Evolutionary conservation across 1,140 invertebrate genomes (phyloP).

Genomic region (Microplitis demolitor): DNA sequence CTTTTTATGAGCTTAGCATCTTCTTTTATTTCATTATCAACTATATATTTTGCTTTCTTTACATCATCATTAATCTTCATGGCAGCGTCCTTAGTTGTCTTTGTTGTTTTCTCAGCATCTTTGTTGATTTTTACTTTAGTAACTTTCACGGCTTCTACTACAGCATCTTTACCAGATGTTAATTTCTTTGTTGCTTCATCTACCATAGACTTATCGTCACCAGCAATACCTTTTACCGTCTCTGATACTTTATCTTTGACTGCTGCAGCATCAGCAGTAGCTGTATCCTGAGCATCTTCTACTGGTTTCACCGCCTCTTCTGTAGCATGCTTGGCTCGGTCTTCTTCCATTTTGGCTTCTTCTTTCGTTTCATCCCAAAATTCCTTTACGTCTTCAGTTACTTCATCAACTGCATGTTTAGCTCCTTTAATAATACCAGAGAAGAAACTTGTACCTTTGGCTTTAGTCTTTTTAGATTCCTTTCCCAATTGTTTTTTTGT

Average conservation of each 20-base stretch:
- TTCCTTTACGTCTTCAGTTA: constrained; percentile 24
- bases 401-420: constrained; percentile 4
- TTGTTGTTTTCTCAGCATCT: not conserved
- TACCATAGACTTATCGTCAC: too few relatives aligned
- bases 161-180: not conserved
- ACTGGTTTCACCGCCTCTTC: constrained; percentile 5
- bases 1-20: constrained; percentile 27
- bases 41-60: not conserved
- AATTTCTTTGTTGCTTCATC: not conserved
- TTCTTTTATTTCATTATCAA: constrained; percentile 28
- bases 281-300: constrained; percentile 7
- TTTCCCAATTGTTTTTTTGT: too few relatives aligned
- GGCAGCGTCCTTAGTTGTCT: not conserved
- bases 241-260: too few relatives aligned
- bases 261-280: too few relatives aligned
- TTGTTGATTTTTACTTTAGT: constrained; percentile 19
- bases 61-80: constrained; percentile 14
- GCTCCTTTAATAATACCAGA: constrained; percentile 19
- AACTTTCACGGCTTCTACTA: constrained; percentile 18
- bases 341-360: constrained; percentile 9
- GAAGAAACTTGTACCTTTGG: too few relatives aligned
- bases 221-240: too few relatives aligned
- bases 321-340: not conserved
- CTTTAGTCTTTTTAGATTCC: too few relatives aligned
- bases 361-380: constrained; percentile 28